Base-by-base conservation (phyloP, 2,797 vertebrate species). In the Artibeus jamaicensis region DNA sequence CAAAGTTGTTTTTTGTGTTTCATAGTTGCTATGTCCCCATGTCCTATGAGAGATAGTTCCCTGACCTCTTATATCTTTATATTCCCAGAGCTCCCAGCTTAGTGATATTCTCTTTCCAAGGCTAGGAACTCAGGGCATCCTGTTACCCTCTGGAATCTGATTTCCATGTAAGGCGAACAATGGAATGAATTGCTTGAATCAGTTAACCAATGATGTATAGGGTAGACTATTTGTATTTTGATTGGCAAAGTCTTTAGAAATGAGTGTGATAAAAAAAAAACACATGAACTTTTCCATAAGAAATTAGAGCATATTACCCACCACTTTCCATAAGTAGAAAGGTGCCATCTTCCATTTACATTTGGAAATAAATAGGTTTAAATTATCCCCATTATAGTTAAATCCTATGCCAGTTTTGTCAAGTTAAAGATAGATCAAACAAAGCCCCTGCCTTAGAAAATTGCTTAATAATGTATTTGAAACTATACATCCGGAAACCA, bases 1-100 rank as follows among this genome's bases (percentile, higher is more conserved):
- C 19, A 71, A 76, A 39, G 14, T 67, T 76, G 93, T 94, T 95
- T 74, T 29, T 68, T 79, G 24, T 86, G 67, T 55, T 81, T 94
- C 42, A 44, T 9, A 62, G 24, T 82, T 77, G 34, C 34, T 87
- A 24, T 55, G 86, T 34, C 15, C 21, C 42, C 53, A 65, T 46
- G 46, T 85, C n/a, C 57, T 84, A 0, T 11, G 22, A 81, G 48
- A 82, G 44, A 26, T 5, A 11, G 24, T 42, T 90, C 44, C 37
- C 67, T 93, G 89, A 82, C 37, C 42, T 67, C 53, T 84, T 46
- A 0, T 12, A 22, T 88, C 14, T 89, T 77, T 55, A 81, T 94
- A 93, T 89, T 96, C 77, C 84, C 73, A 85, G 21, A 83, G 44
- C 50, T 97, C 59, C 57, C 12, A 77, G 18, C 3, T 46, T 70